phyloP scores from a whole-genome alignment of 1,140 invertebrate genomes.

The Scylla paramamosain region DNA sequence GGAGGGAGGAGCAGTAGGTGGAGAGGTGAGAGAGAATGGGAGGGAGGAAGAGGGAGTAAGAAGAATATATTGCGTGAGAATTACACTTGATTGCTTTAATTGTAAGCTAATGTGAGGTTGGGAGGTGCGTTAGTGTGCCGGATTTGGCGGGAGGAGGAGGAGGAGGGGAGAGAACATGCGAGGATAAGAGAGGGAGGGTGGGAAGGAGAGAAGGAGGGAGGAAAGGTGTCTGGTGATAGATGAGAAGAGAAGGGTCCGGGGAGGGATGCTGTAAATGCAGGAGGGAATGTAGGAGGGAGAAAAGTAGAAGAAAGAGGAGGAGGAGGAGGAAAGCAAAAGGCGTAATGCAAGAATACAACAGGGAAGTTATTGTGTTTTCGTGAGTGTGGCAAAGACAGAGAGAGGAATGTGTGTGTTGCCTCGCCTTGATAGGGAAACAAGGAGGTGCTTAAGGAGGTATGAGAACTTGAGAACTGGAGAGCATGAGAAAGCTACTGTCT shows the following conservation, averaged over 20 bases:
- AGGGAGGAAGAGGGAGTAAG: not conserved
- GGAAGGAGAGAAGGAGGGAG: not conserved
- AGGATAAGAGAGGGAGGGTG: not conserved
- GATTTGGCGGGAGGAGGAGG: not conserved
- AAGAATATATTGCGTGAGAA: no score
- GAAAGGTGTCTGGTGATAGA: not conserved
- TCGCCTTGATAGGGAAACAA: no score
- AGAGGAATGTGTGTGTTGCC: no score
- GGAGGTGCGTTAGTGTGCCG: no score
- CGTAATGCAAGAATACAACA: no score
- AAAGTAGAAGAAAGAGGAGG: not conserved
- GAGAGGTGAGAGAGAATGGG: not conserved
- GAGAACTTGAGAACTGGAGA: no score
- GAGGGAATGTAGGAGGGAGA: not conserved
- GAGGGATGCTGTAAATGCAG: not conserved
- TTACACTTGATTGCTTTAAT: conserved; percentile 34
- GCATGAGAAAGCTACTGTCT: no score
- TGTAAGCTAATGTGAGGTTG: not conserved
- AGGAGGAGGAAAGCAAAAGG: not conserved
- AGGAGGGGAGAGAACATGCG: not conserved
- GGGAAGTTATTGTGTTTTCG: no score
- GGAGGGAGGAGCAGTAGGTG: not conserved
- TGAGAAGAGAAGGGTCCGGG: no score
- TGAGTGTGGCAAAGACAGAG: no score
- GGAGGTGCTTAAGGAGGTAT: no score